Evolutionary conservation across 2,888 invertebrate species (phyloP), one percentile per base, ranked within the genome.

Genomic region (Margaritifera margaritifera): DNA sequence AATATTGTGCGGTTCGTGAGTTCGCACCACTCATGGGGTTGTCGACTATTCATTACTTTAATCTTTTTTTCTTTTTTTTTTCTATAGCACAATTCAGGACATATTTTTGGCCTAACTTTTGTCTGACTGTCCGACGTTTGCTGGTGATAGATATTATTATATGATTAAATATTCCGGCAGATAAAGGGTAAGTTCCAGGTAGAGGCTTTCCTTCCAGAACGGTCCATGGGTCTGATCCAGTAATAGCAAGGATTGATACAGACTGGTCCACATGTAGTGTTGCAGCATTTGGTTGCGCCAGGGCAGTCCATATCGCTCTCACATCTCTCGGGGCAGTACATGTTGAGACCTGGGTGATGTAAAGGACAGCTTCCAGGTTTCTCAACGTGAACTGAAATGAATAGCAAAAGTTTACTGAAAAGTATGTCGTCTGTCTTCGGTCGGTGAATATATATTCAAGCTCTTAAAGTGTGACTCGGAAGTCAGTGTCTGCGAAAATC

Each of bases 161-260:
- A n/a, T 18, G 60, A 19, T 19, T 20, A n/a, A n/a, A 53, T 63
- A 42, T 56, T 60, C 60, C 78, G 65, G 58, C 81, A 81, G 27
- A 75, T 69, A 58, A 77, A 78, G 0, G 81, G 78, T 4, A 79
- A 62, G 42, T 75, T 71, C 74, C 78, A 77, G n/a, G 77, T 63
- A 11, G 64, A 60, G 2, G 64, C 66, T 64, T 70, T 71, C 54
- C 69, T 57, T 25, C 66, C 71, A 18, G 75, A 67, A 25, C 73
- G 64, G 42, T 74, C 71, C 59, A 72, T 72, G 6, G 67, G 61
- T 52, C 62, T 62, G 51, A 81, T 57, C 78, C 78, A 79, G 66
- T 79, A 76, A 63, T 78, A 81, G 56, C 81, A 81, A 0, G 81
- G 81, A 22, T 73, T 67, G 1, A 78, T 70, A 59, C 81, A 81